A percentile compares a stretch with the other conserved stretches of the same genome.
Conservation (phyloP, 2,888 invertebrate species). For the Xanthostigma xanthostigma region DNA sequence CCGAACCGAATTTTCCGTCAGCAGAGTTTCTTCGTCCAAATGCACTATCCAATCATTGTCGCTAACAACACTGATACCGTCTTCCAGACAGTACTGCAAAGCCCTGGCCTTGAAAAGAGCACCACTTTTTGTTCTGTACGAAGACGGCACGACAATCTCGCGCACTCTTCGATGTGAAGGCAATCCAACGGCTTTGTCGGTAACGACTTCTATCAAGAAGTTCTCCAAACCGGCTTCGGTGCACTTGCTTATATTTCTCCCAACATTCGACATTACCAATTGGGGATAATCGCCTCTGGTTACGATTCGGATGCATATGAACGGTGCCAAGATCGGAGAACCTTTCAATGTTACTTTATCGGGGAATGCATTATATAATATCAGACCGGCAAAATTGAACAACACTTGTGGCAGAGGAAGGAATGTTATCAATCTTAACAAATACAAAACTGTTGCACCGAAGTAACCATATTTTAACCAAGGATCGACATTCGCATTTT, state of each 20-base stretch:
- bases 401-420: conserved; percentile 80
- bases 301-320: conserved; percentile 86
- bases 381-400: conserved; percentile 74
- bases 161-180: conserved; percentile 66
- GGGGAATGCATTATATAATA: conserved; percentile 87
- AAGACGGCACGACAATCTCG: conserved; percentile 76
- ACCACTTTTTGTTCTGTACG: conserved; percentile 78
- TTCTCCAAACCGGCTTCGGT: conserved; percentile 84
- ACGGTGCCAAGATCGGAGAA: conserved; percentile 81
- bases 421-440: conserved; percentile 64
- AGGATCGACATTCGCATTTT: conserved; percentile 52
- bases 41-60: conserved; percentile 96
- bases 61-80: conserved; percentile 66
- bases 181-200: conserved; percentile 70
- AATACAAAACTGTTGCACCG: conserved; percentile 58
- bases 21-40: conserved; percentile 87
- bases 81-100: conserved; percentile 88
- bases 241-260: conserved; percentile 75
- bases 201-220: conserved; percentile 91
- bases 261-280: conserved; percentile 74
- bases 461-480: conserved; percentile 68
- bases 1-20: conserved; percentile 80
- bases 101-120: conserved; percentile 91
- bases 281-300: conserved; percentile 90
- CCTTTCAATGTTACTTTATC: conserved; percentile 80